phyloP scores from a whole-genome alignment of 2,888 invertebrate species.

The Synergus itoensis region DNA sequence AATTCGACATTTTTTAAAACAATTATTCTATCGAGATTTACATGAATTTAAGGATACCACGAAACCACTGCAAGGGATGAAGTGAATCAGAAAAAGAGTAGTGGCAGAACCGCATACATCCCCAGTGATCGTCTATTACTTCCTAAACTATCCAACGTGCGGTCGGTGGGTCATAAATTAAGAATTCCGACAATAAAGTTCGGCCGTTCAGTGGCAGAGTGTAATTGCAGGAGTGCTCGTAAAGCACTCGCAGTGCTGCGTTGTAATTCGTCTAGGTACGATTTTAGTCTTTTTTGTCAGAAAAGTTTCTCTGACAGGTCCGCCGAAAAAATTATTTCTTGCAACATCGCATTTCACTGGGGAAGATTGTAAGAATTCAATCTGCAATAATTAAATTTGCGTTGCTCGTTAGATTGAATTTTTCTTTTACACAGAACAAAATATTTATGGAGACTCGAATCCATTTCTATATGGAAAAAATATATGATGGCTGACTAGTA shows the following conservation, averaged over 20 bases:
- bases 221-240: slow-evolving; percentile 69
- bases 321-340: slow-evolving; percentile 44
- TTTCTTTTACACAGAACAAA: too few species aligned
- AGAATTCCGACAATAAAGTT: slow-evolving; percentile 64
- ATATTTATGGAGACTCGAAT: too few species aligned
- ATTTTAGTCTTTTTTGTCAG: slow-evolving; percentile 43
- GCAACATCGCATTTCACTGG: background rate
- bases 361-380: background rate
- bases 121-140: slow-evolving; percentile 49
- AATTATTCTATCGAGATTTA: background rate
- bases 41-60: background rate
- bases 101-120: slow-evolving; percentile 34
- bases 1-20: background rate
- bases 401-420: too few species aligned
- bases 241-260: slow-evolving; percentile 57
- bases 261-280: slow-evolving; percentile 53
- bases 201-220: slow-evolving; percentile 62
- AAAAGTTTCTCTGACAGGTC: slow-evolving; percentile 35
- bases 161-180: slow-evolving; percentile 62
- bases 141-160: slow-evolving; percentile 58
- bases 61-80: slow-evolving; percentile 5
- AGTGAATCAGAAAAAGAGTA: slow-evolving; percentile 15
- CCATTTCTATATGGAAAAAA: too few species aligned
- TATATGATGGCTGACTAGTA: too few species aligned
- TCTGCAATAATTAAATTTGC: background rate